A percentile compares a stretch with the other conserved stretches of the same genome.
phyloP scores from a whole-genome alignment of 2,113 vertebrate species.

The Uria lomvia region DNA sequence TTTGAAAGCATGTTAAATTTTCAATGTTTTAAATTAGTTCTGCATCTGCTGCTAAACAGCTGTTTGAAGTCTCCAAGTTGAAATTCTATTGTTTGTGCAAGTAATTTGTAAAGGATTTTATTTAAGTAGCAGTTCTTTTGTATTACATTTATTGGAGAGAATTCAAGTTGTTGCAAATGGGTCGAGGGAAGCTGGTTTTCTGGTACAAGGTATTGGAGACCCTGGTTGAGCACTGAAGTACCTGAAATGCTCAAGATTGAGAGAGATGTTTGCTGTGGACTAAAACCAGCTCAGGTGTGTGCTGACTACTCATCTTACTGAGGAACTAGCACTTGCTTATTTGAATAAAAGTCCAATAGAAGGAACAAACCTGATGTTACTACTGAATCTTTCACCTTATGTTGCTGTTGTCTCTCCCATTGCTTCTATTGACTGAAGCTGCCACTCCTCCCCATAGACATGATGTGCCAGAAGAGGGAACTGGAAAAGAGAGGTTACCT shows the following conservation, averaged over 20 bases:
- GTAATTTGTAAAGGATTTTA: neutral
- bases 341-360: constrained; percentile 7
- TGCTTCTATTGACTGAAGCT: neutral
- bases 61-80: neutral
- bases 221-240: neutral
- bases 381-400: neutral
- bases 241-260: neutral
- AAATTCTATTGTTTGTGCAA: neutral
- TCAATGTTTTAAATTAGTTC: neutral
- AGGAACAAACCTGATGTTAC: neutral
- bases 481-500: neutral
- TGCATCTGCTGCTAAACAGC: neutral
- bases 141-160: neutral
- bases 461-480: neutral
- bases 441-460: neutral
- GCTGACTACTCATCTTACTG: neutral
- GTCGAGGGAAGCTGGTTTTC: neutral
- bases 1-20: neutral
- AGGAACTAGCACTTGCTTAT: constrained; percentile 14
- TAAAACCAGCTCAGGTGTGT: neutral
- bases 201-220: neutral
- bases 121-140: neutral
- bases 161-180: neutral
- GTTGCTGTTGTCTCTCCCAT: neutral
- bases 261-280: neutral